Evolutionary conservation across 92 coral and sea anemone genomes (phyloP).

Genomic region (Actinernus sp.): DNA sequence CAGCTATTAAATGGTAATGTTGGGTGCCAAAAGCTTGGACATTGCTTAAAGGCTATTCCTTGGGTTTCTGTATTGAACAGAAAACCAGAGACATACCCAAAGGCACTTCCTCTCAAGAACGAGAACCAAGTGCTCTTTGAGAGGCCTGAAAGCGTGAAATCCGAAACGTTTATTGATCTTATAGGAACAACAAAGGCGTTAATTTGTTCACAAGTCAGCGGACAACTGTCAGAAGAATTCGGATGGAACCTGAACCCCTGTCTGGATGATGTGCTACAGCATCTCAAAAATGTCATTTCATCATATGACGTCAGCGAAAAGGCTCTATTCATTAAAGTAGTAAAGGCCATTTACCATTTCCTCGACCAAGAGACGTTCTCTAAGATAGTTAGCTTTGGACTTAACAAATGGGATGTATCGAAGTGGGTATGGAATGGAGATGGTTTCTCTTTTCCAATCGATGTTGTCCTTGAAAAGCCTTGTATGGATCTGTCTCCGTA

Average conservation of each 20-base stretch:
- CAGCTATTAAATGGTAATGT: conserved; percentile 9
- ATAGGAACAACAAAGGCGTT: conserved; percentile 59
- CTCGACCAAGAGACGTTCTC: conserved; percentile 7
- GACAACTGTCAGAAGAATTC: conserved; percentile 37
- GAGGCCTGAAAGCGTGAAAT: conserved; percentile 52
- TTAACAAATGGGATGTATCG: conserved; percentile 1
- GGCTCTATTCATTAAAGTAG: conserved; percentile 39
- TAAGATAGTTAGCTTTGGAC: conserved; percentile 2
- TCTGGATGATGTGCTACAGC: conserved; percentile 38
- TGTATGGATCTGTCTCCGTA: conserved; percentile 67
- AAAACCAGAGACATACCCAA: conserved; percentile 28
- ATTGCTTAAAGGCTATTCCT: conserved; percentile 19
- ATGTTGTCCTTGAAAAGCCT: conserved; percentile 39
- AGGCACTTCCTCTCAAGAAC: background rate
- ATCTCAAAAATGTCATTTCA: conserved; percentile 41
- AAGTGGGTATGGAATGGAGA: conserved; percentile 89
- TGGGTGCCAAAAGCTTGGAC: background rate
- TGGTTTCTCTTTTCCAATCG: conserved; percentile 64
- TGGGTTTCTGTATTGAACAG: conserved; percentile 54
- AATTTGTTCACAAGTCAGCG: conserved; percentile 2
- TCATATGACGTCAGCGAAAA: conserved; percentile 57
- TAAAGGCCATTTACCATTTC: conserved; percentile 50
- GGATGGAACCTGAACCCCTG: conserved; percentile 55
- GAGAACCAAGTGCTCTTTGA: conserved; percentile 13
- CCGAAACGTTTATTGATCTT: conserved; percentile 21